Evolutionary conservation across 2,888 invertebrate genomes (phyloP).

Genomic region (Drosophila conformis): DNA sequence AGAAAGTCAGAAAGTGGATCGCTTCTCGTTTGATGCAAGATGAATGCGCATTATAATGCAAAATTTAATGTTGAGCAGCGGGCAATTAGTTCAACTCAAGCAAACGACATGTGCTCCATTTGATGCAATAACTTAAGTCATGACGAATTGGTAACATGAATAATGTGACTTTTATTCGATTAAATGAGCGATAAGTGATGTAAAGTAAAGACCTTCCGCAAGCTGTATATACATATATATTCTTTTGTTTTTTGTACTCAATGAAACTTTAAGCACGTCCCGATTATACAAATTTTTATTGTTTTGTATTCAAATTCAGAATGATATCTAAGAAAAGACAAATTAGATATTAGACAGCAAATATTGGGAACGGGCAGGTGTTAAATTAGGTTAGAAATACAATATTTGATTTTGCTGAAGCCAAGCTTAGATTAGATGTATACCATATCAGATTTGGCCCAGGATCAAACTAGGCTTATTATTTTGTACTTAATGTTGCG

Average conservation of each 20-base stretch:
- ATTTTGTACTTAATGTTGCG: not conserved
- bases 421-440: not conserved
- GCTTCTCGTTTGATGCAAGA: constrained; percentile 65
- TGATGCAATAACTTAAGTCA: constrained; percentile 12
- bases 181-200: constrained; percentile 16
- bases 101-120: constrained; percentile 39
- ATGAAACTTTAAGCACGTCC: not conserved
- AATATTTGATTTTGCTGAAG: not conserved
- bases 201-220: not conserved
- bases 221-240: not conserved
- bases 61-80: constrained; percentile 51
- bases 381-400: not conserved
- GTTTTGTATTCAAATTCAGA: not conserved
- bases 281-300: too few relatives aligned
- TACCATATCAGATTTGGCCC: not conserved
- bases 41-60: constrained; percentile 69
- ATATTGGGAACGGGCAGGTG: not conserved
- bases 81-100: constrained; percentile 48
- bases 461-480: accelerated
- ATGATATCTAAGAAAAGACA: not conserved
- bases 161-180: constrained; percentile 9
- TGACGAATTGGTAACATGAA: constrained; percentile 23
- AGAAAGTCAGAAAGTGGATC: constrained; percentile 17
- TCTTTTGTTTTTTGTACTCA: not conserved
- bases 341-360: accelerated